These are phyloP conservation scores for Camarhynchus parvulus DNA, from an alignment of 2,113 vertebrate species.

Conservation along the genomic window DNA sequence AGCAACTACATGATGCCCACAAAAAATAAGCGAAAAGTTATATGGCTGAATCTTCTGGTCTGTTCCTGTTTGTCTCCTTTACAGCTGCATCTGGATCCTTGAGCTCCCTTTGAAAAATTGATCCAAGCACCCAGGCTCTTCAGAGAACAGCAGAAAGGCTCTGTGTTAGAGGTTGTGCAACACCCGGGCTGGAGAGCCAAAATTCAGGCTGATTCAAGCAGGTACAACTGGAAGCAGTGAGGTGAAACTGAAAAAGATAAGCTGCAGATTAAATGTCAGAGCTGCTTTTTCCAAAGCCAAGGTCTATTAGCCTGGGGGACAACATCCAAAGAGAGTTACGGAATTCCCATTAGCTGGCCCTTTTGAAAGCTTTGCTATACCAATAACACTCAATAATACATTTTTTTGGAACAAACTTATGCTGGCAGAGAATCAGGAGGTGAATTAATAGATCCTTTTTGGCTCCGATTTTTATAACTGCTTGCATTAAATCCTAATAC, in stretches of 20 bases:
- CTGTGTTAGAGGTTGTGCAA: not conserved
- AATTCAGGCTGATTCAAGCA: slow-evolving; percentile 37
- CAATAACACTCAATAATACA: slow-evolving; percentile 36
- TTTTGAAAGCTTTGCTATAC: slow-evolving; percentile 44
- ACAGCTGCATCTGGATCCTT: not conserved
- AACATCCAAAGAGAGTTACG: not conserved
- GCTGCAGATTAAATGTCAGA: slow-evolving; percentile 44
- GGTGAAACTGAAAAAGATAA: not conserved
- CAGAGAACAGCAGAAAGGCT: slow-evolving; percentile 2
- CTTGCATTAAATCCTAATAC: slow-evolving; percentile 27
- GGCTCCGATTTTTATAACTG: slow-evolving; percentile 45
- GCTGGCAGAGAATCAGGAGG: slow-evolving; percentile 43
- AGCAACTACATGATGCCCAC: not conserved
- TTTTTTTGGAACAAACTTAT: slow-evolving; percentile 27
- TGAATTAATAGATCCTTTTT: slow-evolving; percentile 60
- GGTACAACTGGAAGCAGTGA: slow-evolving; percentile 38
- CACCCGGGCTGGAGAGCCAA: not conserved
- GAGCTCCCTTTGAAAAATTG: not conserved
- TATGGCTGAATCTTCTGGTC: not conserved
- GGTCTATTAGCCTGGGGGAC: slow-evolving; percentile 8
- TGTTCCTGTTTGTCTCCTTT: not conserved
- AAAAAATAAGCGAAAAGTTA: not conserved
- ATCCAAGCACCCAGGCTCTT: not conserved
- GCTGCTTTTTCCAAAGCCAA: slow-evolving; percentile 34
- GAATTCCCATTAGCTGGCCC: slow-evolving; percentile 10